Percentiles rank a stretch among this genome's conserved stretches.
Evolutionary conservation across 2,888 invertebrate species (phyloP).

Genomic region (Chrysotoxum bicinctum): DNA sequence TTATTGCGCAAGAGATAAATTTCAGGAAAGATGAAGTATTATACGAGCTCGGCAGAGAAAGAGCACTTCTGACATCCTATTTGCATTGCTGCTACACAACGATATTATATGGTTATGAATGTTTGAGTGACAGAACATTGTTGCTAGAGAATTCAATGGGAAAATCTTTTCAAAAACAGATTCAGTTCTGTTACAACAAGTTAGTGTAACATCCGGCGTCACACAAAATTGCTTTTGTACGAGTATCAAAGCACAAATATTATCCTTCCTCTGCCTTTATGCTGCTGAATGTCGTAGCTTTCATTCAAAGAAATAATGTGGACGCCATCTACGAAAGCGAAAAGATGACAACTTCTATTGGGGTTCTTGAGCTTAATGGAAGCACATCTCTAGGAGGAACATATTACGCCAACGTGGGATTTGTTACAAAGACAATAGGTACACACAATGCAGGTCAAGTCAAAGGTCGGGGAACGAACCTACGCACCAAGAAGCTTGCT

Average conservation of each 20-base stretch:
- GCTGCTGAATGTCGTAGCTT: not conserved
- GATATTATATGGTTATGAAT: conserved; percentile 1
- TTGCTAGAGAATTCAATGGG: not conserved
- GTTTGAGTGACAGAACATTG: not conserved
- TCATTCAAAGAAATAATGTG: conserved; percentile 8
- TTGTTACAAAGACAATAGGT: not conserved
- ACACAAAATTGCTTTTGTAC: conserved; percentile 1
- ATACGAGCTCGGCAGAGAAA: not conserved
- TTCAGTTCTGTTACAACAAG: not conserved
- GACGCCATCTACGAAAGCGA: conserved; percentile 3
- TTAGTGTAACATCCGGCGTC: conserved; percentile 6
- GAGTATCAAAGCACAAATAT: conserved; percentile 2
- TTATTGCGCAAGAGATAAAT: too few species aligned
- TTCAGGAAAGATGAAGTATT: not conserved
- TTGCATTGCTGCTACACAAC: not conserved
- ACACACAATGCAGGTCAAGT: not conserved
- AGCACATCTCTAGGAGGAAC: not conserved
- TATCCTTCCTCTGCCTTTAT: not conserved
- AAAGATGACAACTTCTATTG: not conserved
- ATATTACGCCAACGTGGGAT: not conserved
- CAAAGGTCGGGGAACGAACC: not conserved
- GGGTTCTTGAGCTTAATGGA: not conserved
- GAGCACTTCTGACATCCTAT: not conserved
- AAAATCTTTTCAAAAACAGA: not conserved
- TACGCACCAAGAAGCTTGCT: not conserved